These are phyloP conservation scores for Pachypeltis micranthus DNA, from an alignment of 1,140 invertebrate genomes.

Conservation along the genomic window DNA sequence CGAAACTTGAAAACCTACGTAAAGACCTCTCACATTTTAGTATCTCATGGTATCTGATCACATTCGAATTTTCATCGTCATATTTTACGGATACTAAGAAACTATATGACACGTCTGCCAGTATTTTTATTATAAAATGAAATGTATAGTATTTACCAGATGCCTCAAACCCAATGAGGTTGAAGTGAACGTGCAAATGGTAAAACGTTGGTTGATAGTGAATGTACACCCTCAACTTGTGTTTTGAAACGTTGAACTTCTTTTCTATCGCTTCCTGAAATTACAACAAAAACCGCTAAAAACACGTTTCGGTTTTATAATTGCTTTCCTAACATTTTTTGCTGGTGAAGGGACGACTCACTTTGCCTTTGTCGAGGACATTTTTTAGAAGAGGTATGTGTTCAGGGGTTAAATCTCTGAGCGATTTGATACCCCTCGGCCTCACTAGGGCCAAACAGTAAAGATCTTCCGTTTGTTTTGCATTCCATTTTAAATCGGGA, in stretches of 20 bases:
- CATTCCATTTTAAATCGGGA: slow-evolving; percentile 92
- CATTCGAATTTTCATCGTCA: too few species aligned
- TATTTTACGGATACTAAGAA: too few species aligned
- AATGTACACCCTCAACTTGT: slow-evolving; percentile 71
- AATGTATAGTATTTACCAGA: slow-evolving; percentile 57
- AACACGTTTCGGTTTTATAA: not conserved
- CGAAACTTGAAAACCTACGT: too few species aligned
- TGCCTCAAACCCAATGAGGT: slow-evolving; percentile 65
- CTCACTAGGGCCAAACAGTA: slow-evolving; percentile 74
- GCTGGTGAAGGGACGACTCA: slow-evolving; percentile 34
- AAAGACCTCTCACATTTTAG: too few species aligned
- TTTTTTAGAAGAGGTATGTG: slow-evolving; percentile 78
- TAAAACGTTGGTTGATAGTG: slow-evolving; percentile 97
- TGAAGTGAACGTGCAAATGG: slow-evolving; percentile 91
- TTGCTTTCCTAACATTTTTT: not conserved
- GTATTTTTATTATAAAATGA: too few species aligned
- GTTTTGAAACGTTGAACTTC: slow-evolving; percentile 59
- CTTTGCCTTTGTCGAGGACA: slow-evolving; percentile 55
- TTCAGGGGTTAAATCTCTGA: slow-evolving; percentile 63
- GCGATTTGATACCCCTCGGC: slow-evolving; percentile 58
- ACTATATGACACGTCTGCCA: too few species aligned
- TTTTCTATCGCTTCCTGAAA: slow-evolving; percentile 60
- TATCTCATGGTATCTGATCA: too few species aligned
- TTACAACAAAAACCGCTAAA: slow-evolving; percentile 5
- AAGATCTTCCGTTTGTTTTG: slow-evolving; percentile 56